Percentiles rank a stretch among this genome's conserved stretches.
Evolutionary conservation across 2,888 invertebrate genomes (phyloP).

Genomic region (Matsumyia berberina): DNA sequence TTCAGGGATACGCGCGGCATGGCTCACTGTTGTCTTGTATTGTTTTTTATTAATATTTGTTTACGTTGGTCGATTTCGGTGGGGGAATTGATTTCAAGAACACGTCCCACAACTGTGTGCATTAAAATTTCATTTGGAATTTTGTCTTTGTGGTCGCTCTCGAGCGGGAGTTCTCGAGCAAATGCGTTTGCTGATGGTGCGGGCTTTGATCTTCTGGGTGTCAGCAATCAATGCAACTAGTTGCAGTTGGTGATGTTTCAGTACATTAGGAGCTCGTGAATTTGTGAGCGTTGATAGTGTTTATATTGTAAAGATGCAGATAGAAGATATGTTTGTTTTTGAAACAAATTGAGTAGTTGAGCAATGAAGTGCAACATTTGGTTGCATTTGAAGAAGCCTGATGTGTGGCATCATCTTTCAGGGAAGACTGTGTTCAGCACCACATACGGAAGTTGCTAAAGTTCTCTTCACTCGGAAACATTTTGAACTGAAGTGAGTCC

Average conservation of each 20-base stretch:
- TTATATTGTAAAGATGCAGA: constrained; percentile 60
- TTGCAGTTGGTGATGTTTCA: constrained; percentile 61
- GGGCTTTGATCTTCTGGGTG: constrained; percentile 70
- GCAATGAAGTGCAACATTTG: no score
- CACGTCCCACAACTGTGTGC: constrained; percentile 44
- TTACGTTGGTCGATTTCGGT: constrained; percentile 66
- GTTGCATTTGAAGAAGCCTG: no score
- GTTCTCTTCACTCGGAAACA: no score
- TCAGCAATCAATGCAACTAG: constrained; percentile 63
- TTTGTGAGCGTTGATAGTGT: constrained; percentile 54
- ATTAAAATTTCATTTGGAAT: constrained; percentile 46
- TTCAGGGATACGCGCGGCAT: constrained; percentile 47
- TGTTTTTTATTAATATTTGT: constrained; percentile 65
- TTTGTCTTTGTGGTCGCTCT: constrained; percentile 42
- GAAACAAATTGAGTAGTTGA: constrained; percentile 24
- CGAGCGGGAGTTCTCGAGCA: constrained; percentile 12
- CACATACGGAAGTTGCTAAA: no score
- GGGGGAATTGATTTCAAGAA: constrained; percentile 32
- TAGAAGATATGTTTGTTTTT: constrained; percentile 42
- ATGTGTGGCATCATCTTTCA: no score
- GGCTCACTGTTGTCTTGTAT: constrained; percentile 51
- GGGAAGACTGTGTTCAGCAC: no score
- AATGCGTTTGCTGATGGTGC: constrained; percentile 29
- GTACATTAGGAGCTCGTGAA: constrained; percentile 54
- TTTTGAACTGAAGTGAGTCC: no score